These are phyloP conservation scores for Dascyllus trimaculatus DNA, from an alignment of 2,113 vertebrate species.

Conservation along the genomic window DNA sequence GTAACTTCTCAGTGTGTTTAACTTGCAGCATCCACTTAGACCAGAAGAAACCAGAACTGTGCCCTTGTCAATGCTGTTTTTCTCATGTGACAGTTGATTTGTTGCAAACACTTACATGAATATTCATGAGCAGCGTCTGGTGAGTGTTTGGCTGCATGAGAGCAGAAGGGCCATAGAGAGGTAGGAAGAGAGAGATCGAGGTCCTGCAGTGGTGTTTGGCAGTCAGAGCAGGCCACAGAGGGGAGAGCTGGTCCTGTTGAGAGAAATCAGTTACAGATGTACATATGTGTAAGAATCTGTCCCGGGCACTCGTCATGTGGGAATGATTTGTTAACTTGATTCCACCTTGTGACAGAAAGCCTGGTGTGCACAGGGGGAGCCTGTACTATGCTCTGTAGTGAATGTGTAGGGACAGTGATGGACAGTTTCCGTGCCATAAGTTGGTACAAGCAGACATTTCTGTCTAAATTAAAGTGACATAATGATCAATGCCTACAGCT, in stretches of 20 bases:
- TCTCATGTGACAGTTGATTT: conserved; percentile 11
- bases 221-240: conserved; percentile 39
- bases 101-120: conserved; percentile 11
- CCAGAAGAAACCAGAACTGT: conserved; percentile 12
- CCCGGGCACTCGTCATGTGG: conserved; percentile 58
- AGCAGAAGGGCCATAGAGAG: not conserved
- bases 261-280: conserved; percentile 71
- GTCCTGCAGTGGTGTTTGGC: not conserved
- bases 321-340: conserved; percentile 68
- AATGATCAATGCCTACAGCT: not conserved
- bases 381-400: not conserved
- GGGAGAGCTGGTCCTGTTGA: conserved; percentile 12
- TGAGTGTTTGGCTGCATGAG: conserved; percentile 22
- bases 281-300: conserved; percentile 6
- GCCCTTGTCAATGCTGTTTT: not conserved
- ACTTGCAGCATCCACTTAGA: not conserved
- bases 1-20: not conserved
- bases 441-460: not conserved
- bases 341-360: conserved; percentile 50
- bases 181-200: not conserved
- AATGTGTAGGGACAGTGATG: not conserved
- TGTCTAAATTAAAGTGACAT: conserved; percentile 1
- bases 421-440: not conserved
- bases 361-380: conserved; percentile 24
- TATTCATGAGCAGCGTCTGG: conserved; percentile 27